Conservation (phyloP, 2,113 vertebrate genomes). For the Cyphomyrus plagiostoma region DNA sequence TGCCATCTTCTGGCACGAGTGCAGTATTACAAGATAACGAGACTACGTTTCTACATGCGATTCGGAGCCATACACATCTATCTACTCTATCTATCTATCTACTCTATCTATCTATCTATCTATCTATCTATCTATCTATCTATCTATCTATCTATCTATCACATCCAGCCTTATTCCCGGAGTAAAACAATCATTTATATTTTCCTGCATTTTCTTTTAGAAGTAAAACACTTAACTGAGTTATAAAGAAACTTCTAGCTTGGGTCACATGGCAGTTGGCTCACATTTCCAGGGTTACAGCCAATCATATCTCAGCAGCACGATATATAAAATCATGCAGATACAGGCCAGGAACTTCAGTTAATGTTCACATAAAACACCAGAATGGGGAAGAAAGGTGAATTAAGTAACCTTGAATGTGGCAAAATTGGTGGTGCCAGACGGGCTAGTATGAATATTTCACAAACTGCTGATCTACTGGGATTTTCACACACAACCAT, state of each 20-base stretch:
- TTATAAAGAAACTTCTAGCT: not conserved
- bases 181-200: not conserved
- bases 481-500: not conserved
- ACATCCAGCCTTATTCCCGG: not conserved
- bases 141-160: constrained; percentile 12
- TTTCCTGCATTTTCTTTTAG: not conserved
- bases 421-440: not conserved
- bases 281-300: not conserved
- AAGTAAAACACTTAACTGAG: not conserved
- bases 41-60: not conserved
- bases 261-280: not conserved
- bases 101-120: not conserved
- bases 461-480: not conserved
- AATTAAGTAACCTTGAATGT: not conserved
- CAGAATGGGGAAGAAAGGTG: not conserved
- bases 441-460: not conserved
- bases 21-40: constrained; percentile 21
- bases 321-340: not conserved
- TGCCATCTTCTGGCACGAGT: constrained; percentile 50
- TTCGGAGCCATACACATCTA: not conserved
- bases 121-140: constrained; percentile 15
- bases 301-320: not conserved
- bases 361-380: not conserved
- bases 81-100: not conserved
- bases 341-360: not conserved